Conservation (phyloP, 2,113 vertebrate species). For the Stegostoma tigrinum region DNA sequence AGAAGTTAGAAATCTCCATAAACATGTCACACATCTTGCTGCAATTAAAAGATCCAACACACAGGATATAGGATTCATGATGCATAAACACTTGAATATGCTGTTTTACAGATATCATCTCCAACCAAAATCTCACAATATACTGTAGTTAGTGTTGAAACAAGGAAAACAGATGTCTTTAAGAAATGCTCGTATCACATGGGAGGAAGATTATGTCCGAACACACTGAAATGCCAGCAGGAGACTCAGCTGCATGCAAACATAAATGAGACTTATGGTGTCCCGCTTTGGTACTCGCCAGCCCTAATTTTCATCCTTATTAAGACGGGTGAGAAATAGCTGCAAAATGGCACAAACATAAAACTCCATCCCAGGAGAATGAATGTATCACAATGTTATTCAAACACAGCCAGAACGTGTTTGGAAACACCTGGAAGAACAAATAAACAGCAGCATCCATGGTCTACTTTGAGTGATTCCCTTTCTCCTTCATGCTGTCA, state of each 20-base stretch:
- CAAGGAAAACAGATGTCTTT: neutral
- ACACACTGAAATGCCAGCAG: neutral
- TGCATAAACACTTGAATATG: neutral
- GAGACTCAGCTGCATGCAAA: neutral
- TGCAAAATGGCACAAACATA: neutral
- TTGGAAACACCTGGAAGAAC: neutral
- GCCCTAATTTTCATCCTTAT: neutral
- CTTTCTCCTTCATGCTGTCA: neutral
- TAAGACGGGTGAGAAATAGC: neutral
- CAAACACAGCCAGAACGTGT: neutral
- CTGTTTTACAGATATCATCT: neutral
- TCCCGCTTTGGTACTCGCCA: neutral
- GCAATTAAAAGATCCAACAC: neutral
- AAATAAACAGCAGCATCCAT: neutral
- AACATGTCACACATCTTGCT: neutral
- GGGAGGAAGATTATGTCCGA: neutral
- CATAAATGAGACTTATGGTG: neutral
- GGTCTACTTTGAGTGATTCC: neutral
- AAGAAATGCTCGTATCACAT: neutral
- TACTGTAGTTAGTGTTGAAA: neutral
- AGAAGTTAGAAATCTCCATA: neutral
- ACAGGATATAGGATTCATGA: neutral
- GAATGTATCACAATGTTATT: neutral
- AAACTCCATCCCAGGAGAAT: neutral
- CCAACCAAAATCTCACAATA: neutral